Evolutionary conservation across 2,113 vertebrate species (phyloP).

Genomic region (Neolamprologus ventralis): DNA sequence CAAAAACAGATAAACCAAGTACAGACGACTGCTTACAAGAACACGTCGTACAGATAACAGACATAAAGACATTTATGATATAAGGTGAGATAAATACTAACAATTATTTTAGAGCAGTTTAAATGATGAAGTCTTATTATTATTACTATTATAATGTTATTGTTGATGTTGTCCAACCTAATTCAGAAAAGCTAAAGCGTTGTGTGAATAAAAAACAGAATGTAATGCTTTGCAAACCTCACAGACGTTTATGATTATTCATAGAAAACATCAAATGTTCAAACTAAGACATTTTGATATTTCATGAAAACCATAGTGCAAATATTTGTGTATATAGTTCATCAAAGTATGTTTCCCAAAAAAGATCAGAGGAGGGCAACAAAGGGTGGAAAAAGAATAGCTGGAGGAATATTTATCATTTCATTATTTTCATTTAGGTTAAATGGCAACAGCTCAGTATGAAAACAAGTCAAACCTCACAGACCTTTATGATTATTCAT

Average conservation of each 20-base stretch:
- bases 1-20: background rate
- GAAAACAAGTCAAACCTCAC: background rate
- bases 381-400: background rate
- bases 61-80: rapidly evolving
- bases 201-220: background rate
- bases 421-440: background rate
- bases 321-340: background rate
- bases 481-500: rapidly evolving
- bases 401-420: background rate
- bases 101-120: background rate
- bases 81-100: background rate
- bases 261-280: background rate
- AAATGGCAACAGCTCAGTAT: background rate
- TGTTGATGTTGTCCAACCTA: background rate
- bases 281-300: background rate
- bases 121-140: background rate
- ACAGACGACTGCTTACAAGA: background rate
- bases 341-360: background rate
- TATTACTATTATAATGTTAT: background rate
- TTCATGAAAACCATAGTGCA: background rate
- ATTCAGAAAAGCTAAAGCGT: background rate
- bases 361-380: background rate
- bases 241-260: background rate
- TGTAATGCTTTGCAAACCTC: background rate
- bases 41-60: background rate